These are phyloP conservation scores for Celastrina argiolus DNA, from an alignment of 2,888 invertebrate genomes.

Conservation along the genomic window DNA sequence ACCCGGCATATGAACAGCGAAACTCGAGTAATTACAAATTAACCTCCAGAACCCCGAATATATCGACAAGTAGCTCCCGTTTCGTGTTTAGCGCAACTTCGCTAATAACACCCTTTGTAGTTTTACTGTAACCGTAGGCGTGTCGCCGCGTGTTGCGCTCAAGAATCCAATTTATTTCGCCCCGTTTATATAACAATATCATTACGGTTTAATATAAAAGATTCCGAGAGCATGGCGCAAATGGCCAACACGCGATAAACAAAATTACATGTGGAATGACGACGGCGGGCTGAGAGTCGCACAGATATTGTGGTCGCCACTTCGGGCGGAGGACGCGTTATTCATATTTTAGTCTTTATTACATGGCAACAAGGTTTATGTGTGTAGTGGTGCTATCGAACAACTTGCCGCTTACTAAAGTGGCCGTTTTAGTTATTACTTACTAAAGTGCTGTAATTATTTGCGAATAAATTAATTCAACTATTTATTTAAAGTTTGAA, in stretches of 20 bases:
- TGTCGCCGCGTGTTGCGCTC: neutral
- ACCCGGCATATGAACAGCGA: too few species aligned
- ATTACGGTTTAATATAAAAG: slow-evolving; percentile 11
- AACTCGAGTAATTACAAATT: neutral
- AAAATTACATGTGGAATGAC: slow-evolving; percentile 36
- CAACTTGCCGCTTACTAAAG: too few species aligned
- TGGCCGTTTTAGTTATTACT: too few species aligned
- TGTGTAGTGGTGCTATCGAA: too few species aligned
- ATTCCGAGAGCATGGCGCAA: neutral
- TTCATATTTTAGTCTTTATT: too few species aligned
- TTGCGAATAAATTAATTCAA: too few species aligned
- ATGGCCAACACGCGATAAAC: slow-evolving; percentile 28
- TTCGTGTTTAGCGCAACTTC: neutral
- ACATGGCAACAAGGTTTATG: too few species aligned
- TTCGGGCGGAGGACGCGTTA: too few species aligned
- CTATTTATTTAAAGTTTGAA: too few species aligned
- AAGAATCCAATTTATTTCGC: slow-evolving; percentile 7
- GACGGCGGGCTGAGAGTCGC: slow-evolving; percentile 33
- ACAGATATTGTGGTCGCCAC: slow-evolving; percentile 32
- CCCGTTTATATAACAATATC: slow-evolving; percentile 10
- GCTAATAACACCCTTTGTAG: slow-evolving; percentile 9
- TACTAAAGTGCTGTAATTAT: too few species aligned
- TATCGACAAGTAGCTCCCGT: neutral
- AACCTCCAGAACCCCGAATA: neutral
- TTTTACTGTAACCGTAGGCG: neutral